Base-by-base conservation (phyloP, 2,888 invertebrate genomes). In the Blera fallax region DNA sequence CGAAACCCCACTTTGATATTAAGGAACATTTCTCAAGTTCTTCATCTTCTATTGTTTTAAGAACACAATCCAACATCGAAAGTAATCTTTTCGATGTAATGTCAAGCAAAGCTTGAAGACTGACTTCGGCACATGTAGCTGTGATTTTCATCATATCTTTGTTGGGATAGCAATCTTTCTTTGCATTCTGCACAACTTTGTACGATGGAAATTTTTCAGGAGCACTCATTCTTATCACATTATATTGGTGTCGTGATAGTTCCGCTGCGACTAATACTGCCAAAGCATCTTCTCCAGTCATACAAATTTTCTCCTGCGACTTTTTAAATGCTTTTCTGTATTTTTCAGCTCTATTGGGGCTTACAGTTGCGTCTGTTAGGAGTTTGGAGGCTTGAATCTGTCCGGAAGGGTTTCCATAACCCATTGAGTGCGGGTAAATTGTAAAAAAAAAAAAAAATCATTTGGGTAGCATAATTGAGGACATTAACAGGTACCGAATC, bases 341-440 rank as follows among this genome's bases (percentile, higher is more conserved):
- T 48, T 48, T 24, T 8, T 21, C 24, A 48, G 48, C 24, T 21
- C 24, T 4, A 32, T 52, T 14, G 27, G 37, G 37, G 24, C 40
- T 40, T 27, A 52, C 10, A 67, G 24, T 52, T 27, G 2, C 27
- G 52, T 40, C 21, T 67, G 52, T 52, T 43, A 52, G 10, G 11
- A 40, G 40, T 67, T 67, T 10, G 24, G 67, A 69, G 52, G 54
- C 40, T 69, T 69, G 43, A 21, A 32, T 56, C 52, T 52, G 50
- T 52, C 65, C 50, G 10, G 24, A 52, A 67, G 10, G 29, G 3
- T 3, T 29, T 11, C 10, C 18, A 8, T 48, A 48, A 10, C 21
- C 48, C 29, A n/a, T n/a, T n/a, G n/a, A n/a, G n/a, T n/a, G n/a
- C n/a, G n/a, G n/a, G n/a, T n/a, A n/a, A n/a, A n/a, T 3, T 29